Percentiles rank a stretch among this genome's conserved stretches.
phyloP scores from a whole-genome alignment of 2,888 invertebrate species.

The Chouioia cunea region DNA sequence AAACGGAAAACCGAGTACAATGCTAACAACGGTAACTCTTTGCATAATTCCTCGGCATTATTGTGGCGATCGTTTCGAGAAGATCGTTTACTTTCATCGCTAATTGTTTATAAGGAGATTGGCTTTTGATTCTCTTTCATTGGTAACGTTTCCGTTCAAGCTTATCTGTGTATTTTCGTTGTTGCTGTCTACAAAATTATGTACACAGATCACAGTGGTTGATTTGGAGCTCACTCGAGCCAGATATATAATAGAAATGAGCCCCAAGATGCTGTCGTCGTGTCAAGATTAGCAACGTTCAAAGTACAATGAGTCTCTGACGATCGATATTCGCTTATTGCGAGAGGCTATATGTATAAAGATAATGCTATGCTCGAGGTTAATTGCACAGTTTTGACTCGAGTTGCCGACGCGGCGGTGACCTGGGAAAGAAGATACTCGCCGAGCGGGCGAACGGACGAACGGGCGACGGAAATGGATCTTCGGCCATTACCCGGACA shows the following conservation, averaged over 20 bases:
- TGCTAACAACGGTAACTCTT: background rate
- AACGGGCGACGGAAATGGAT: conserved; percentile 25
- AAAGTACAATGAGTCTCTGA: too few species aligned
- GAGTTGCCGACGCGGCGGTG: too few species aligned
- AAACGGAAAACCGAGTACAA: background rate
- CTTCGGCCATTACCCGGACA: conserved; percentile 62
- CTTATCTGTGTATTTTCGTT: too few species aligned
- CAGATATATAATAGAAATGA: background rate
- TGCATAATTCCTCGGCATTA: conserved; percentile 30
- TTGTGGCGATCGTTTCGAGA: background rate
- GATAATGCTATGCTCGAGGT: too few species aligned
- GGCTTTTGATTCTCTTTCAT: background rate
- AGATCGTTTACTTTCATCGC: conserved; percentile 1
- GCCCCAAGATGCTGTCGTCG: too few species aligned
- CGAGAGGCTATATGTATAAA: too few species aligned
- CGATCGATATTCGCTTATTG: too few species aligned
- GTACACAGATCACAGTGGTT: background rate
- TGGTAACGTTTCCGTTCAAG: too few species aligned
- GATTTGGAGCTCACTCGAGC: background rate
- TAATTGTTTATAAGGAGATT: background rate
- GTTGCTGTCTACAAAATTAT: background rate
- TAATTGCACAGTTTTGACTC: too few species aligned
- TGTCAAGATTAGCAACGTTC: too few species aligned
- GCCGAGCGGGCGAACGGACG: background rate
- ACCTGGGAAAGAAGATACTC: too few species aligned